Evolutionary conservation across 2,113 vertebrate species (phyloP).

Genomic region (Alces alces): DNA sequence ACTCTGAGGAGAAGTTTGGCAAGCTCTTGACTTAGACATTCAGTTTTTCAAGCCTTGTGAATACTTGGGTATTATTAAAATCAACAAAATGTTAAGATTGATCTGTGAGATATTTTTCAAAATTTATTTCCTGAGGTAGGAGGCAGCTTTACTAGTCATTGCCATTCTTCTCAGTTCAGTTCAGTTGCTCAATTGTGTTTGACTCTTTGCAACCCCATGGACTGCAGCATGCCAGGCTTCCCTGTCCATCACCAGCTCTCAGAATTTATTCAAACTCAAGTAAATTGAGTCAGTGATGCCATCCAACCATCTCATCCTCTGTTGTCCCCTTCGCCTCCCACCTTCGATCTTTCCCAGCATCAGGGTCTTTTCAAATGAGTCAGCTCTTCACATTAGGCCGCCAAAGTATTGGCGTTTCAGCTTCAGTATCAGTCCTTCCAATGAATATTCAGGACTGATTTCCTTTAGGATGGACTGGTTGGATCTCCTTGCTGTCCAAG

Average conservation of each 20-base stretch:
- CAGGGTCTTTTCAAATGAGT: neutral
- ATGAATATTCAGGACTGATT: neutral
- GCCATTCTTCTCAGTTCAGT: neutral
- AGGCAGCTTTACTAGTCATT: neutral
- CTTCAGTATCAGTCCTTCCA: neutral
- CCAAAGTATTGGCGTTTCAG: neutral
- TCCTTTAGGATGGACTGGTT: neutral
- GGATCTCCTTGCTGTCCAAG: neutral
- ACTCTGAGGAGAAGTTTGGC: neutral
- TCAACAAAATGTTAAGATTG: neutral
- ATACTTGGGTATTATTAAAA: neutral
- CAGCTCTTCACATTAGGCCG: rapidly evolving
- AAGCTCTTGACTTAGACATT: neutral
- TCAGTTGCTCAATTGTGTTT: rapidly evolving
- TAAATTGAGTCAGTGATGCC: neutral
- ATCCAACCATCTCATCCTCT: neutral
- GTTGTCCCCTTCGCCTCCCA: rapidly evolving
- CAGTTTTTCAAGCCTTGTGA: neutral
- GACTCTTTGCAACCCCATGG: neutral
- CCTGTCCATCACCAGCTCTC: neutral
- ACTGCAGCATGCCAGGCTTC: neutral
- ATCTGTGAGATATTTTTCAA: neutral
- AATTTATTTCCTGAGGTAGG: neutral
- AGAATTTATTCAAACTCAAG: neutral
- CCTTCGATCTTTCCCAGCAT: neutral